Evolutionary conservation across 2,888 invertebrate species (phyloP).

Genomic region (Synergus gifuensis): DNA sequence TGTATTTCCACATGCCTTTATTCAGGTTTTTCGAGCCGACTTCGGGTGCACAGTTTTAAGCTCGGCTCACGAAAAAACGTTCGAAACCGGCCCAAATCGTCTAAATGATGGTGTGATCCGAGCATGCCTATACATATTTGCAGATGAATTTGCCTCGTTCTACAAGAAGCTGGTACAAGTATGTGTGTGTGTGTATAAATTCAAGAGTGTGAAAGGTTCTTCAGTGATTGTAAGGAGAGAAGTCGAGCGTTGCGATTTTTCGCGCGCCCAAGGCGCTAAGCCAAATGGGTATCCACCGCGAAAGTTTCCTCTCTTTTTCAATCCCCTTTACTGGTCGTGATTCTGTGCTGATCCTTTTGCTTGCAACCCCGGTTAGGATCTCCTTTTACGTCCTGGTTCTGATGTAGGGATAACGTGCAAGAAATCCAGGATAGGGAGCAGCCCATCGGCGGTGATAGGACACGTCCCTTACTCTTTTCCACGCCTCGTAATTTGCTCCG

Average conservation of each 20-base stretch:
- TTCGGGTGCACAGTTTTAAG: too few relatives aligned
- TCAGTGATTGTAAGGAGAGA: conserved; percentile 48
- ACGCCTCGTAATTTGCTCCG: conserved; percentile 27
- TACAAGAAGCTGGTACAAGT: too few relatives aligned
- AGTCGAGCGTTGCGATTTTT: conserved; percentile 52
- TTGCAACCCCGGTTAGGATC: background rate
- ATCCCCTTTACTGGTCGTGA: background rate
- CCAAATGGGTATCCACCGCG: conserved; percentile 45
- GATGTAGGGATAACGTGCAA: background rate
- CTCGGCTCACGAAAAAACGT: too few relatives aligned
- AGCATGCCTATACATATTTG: too few relatives aligned
- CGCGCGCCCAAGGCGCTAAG: conserved; percentile 51
- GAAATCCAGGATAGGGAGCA: background rate
- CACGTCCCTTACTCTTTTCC: conserved; percentile 2
- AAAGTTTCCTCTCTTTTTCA: background rate
- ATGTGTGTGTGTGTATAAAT: background rate
- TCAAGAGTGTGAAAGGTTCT: conserved; percentile 42
- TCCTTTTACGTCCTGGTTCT: background rate
- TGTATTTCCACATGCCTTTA: background rate
- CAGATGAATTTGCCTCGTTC: too few relatives aligned
- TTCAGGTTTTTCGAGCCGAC: too few relatives aligned
- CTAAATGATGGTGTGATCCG: too few relatives aligned
- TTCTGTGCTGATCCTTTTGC: background rate
- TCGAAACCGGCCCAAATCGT: too few relatives aligned
- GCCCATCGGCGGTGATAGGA: background rate